phyloP scores from a whole-genome alignment of 2,113 vertebrate species.

The Conger conger region DNA sequence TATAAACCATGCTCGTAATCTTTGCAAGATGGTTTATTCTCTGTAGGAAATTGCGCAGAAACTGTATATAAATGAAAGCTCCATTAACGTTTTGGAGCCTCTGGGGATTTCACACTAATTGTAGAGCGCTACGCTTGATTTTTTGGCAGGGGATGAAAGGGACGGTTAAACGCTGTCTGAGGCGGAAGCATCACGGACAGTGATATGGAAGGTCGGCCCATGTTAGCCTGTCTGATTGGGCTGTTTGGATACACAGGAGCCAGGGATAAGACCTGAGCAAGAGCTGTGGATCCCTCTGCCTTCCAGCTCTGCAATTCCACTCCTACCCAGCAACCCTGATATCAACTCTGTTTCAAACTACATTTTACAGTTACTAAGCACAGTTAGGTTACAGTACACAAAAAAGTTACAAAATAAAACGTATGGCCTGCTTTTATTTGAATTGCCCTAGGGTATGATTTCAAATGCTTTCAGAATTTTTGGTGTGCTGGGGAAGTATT shows the following conservation, averaged over 20 bases:
- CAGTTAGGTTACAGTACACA: neutral
- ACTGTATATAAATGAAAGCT: conserved; percentile 25
- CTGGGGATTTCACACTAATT: conserved; percentile 22
- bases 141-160: conserved; percentile 26
- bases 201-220: neutral
- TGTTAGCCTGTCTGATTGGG: neutral
- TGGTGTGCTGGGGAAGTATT: conserved; percentile 3
- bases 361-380: neutral
- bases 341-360: neutral
- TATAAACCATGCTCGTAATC: conserved; percentile 29
- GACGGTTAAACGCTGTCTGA: conserved; percentile 10
- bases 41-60: neutral
- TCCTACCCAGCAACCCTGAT: neutral
- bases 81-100: conserved; percentile 25
- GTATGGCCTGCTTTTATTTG: conserved; percentile 8
- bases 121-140: conserved; percentile 24
- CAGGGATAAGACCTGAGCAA: neutral
- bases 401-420: too few species aligned
- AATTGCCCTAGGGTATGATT: conserved; percentile 7
- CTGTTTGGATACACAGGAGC: neutral
- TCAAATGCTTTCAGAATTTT: neutral
- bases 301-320: neutral
- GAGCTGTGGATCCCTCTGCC: neutral
- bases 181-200: conserved; percentile 5
- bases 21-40: conserved; percentile 26